Percentiles rank a stretch among this genome's conserved stretches.
These are phyloP conservation scores for Lemur catta DNA, from an alignment of 2,797 vertebrate species.

Conservation along the genomic window DNA sequence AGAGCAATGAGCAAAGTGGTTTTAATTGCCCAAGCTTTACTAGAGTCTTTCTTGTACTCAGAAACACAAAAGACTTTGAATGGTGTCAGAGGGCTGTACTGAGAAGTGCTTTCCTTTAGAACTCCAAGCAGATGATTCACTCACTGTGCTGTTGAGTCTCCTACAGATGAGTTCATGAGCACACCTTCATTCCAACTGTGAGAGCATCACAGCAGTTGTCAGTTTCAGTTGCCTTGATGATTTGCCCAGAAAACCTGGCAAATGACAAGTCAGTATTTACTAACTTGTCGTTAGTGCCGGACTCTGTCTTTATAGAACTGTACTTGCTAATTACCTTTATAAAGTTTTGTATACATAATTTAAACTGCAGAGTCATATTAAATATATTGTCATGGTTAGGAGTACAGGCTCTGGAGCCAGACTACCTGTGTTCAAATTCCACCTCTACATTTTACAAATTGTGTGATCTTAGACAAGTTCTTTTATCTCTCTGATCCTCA, in stretches of 20 bases:
- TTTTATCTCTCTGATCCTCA: slow-evolving; percentile 1
- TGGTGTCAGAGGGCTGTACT: slow-evolving; percentile 80
- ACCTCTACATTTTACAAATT: not conserved
- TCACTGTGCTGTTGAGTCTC: slow-evolving; percentile 82
- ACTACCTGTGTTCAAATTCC: slow-evolving; percentile 16
- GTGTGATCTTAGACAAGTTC: slow-evolving; percentile 8
- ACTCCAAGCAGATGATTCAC: slow-evolving; percentile 82
- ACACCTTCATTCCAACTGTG: slow-evolving; percentile 83
- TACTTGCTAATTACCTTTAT: slow-evolving; percentile 46
- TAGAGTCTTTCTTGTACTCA: slow-evolving; percentile 82
- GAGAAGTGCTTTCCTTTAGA: slow-evolving; percentile 84
- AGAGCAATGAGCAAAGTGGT: slow-evolving; percentile 87
- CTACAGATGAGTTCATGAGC: slow-evolving; percentile 86
- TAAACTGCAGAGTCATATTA: slow-evolving; percentile 25
- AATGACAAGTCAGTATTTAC: slow-evolving; percentile 34
- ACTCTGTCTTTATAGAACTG: slow-evolving; percentile 43
- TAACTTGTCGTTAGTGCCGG: slow-evolving; percentile 36
- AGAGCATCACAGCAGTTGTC: slow-evolving; percentile 83
- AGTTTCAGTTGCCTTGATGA: slow-evolving; percentile 80
- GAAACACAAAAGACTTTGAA: slow-evolving; percentile 85
- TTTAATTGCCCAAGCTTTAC: slow-evolving; percentile 86
- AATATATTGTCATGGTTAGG: not conserved
- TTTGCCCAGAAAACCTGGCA: slow-evolving; percentile 63
- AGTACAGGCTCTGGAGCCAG: not conserved
- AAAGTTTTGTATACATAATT: slow-evolving; percentile 42